Evolutionary conservation across 2,797 vertebrate genomes (phyloP), one percentile per base, ranked within the genome.

Genomic region (Acestrorhynchus altus): DNA sequence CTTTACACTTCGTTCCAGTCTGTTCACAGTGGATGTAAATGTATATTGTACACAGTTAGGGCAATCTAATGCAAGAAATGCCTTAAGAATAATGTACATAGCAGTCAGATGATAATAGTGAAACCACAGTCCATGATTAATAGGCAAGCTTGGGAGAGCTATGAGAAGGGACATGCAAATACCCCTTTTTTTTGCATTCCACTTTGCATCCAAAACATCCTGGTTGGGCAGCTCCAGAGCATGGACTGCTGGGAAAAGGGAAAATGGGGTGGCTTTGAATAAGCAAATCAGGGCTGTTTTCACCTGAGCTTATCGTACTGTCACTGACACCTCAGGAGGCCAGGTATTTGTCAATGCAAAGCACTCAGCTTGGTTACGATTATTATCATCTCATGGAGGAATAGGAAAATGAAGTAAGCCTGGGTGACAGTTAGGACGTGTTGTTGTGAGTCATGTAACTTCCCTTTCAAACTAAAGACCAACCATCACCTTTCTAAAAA

Each of bases 91-190:
- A 52, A 40, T 24, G 35, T 31, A 52, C 5, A 26, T 47, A 49
- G 8, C 31, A 24, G 51, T n/a, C n/a, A 49, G 10, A 52, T 52
- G 40, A 16, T 74, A 64, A 65, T 81, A 72, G 40, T 47, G 12
- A 81, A 79, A 70, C 72, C 77, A 46, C 67, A 31, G 31, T 28
- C 70, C 60, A 77, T 68, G 64, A 76, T 67, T 69, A 77, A 81
- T 76, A 73, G 52, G n/a, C 66, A 52, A 18, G 76, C 40, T 49
- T 66, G 39, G 39, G 65, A 24, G 4, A 83, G 76, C 49, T 44
- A 51, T 85, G 78, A 89, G 85, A 39, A 82, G 52, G 61, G 47
- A 44, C 74, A 93, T 89, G 93, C 94, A 95, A 96, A 95, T 87
- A 0, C 22, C 10, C 12, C 59, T 60, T 24, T 59, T 56, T 69